These are phyloP conservation scores for Dynastes hyllus DNA, from an alignment of 2,888 invertebrate species.

Conservation along the genomic window DNA sequence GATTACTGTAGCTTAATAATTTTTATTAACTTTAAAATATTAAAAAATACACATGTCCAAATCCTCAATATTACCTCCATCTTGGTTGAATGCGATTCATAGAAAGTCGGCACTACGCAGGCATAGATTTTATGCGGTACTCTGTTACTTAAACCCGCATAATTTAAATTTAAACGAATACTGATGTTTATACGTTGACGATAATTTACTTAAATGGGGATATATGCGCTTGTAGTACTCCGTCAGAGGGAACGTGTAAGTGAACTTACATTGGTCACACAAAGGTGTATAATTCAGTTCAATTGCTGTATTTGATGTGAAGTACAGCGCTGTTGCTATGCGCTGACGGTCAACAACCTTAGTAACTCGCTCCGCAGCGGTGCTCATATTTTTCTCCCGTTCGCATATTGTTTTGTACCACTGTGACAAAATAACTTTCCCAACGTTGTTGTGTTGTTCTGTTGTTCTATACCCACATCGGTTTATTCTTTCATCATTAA, in stretches of 20 bases:
- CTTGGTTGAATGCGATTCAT: neutral
- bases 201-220: slow-evolving; percentile 42
- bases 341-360: slow-evolving; percentile 55
- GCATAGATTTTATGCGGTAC: slow-evolving; percentile 12
- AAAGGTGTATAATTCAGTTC: slow-evolving; percentile 53
- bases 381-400: slow-evolving; percentile 48
- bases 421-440: slow-evolving; percentile 47
- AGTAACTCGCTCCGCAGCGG: slow-evolving; percentile 48
- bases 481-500: slow-evolving; percentile 34
- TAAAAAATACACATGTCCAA: too few relatives aligned
- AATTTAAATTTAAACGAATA: slow-evolving; percentile 28
- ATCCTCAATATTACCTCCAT: too few relatives aligned
- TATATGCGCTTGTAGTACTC: slow-evolving; percentile 26
- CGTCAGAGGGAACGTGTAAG: slow-evolving; percentile 41
- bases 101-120: neutral
- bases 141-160: slow-evolving; percentile 27
- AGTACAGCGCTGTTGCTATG: slow-evolving; percentile 56
- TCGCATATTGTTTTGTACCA: slow-evolving; percentile 50
- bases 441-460: slow-evolving; percentile 36
- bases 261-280: slow-evolving; percentile 47
- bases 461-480: slow-evolving; percentile 39
- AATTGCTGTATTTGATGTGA: slow-evolving; percentile 54
- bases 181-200: slow-evolving; percentile 22
- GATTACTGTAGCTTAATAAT: too few relatives aligned
- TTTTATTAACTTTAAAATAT: too few relatives aligned